Evolutionary conservation across 2,888 invertebrate genomes (phyloP), one percentile per base, ranked within the genome.

Genomic region (Melieria picta): DNA sequence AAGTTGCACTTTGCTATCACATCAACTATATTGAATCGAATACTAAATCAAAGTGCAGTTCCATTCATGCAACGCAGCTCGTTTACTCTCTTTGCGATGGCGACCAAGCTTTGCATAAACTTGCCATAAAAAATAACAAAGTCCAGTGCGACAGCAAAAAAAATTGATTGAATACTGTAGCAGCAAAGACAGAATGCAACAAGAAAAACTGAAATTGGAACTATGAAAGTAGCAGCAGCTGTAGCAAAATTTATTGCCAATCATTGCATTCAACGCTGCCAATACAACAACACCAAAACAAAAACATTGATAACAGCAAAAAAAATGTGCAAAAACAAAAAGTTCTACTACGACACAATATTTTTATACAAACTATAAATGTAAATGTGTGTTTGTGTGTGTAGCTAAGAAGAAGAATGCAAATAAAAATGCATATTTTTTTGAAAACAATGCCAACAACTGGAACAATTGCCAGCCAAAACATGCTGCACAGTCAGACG

Each of bases 91-190:
- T 30, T 30, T 30, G 30, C 30, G 1, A 30, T 2, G 1, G 30
- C 30, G 2, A 3, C 1, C 30, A 30, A 45, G 11, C 55, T 16
- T 10, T 48, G 71, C 16, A 72, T 72, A 72, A 72, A 72, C 67
- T 65, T 56, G 13, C 69, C 70, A 73, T 76, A 65, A 73, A 73
- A 72, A 77, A 77, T 68, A 68, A 69, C 62, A 62, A 69, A 69
- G 62, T 43, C 9, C 52, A 69, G 46, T 30, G 16, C 46, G 4
- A 62, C 46, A 63, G 45, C 11, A 62, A 5, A 52, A 45, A 55
- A 42, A 55, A 52, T 47, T 69, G 55, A 69, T 62, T 63, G 62
- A 71, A 67, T 65, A 60, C 48, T 46, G 69, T 42, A 58, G 9
- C 45, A 52, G 48, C 47, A 48, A 58, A 65, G 58, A 50, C 50